Conservation (phyloP, 2,888 invertebrate genomes). For the Acrocyrtus sp. region DNA sequence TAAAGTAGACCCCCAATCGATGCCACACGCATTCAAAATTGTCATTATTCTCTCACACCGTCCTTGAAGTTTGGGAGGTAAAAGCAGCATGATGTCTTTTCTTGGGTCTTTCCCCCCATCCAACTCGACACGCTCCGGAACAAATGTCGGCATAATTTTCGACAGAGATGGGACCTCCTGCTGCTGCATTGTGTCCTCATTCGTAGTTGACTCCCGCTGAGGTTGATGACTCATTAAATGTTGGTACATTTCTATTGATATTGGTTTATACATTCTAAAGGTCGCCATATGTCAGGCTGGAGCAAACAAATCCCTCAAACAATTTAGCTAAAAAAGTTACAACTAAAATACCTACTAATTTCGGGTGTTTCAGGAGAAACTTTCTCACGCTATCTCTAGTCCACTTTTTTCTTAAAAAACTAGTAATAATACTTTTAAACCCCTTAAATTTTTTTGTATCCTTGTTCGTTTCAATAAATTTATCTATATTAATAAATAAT, state of each 20-base stretch:
- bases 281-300: conserved; percentile 3
- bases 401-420: conserved; percentile 19
- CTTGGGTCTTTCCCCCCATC: too few relatives aligned
- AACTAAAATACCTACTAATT: conserved; percentile 6
- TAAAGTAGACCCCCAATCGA: neutral
- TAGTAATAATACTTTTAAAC: neutral
- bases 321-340: conserved; percentile 23
- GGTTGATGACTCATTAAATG: too few relatives aligned
- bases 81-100: too few relatives aligned
- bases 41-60: too few relatives aligned
- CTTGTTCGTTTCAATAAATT: neutral
- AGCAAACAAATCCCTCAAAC: conserved; percentile 17
- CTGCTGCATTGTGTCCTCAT: too few relatives aligned
- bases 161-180: too few relatives aligned
- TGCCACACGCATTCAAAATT: neutral
- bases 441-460: conserved; percentile 1
- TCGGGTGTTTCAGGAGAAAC: conserved; percentile 14
- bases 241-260: conserved; percentile 2
- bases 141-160: too few relatives aligned
- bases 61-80: too few relatives aligned
- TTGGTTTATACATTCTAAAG: neutral
- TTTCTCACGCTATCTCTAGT: conserved; percentile 3
- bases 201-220: too few relatives aligned
- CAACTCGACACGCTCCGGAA: too few relatives aligned
- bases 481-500: conserved; percentile 19